phyloP scores from a whole-genome alignment of 2,113 vertebrate species.

The Oceanodroma tethys region DNA sequence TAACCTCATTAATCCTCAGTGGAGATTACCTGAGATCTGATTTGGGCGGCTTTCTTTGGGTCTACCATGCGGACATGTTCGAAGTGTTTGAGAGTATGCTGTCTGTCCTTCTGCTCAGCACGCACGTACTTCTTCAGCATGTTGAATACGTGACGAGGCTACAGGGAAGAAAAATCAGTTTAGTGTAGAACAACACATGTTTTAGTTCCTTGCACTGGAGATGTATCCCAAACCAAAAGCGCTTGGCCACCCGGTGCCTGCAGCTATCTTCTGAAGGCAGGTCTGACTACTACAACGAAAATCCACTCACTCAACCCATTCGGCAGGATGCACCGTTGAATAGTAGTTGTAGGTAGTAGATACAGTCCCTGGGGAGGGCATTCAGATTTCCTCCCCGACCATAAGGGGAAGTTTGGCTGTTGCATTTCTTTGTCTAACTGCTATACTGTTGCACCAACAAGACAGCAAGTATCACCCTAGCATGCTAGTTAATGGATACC shows the following conservation, averaged over 20 bases:
- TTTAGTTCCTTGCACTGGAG: not conserved
- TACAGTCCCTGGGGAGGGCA: not conserved
- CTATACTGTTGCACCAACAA: not conserved
- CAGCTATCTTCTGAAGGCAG: not conserved
- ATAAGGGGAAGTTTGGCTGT: not conserved
- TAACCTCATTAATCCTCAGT: rapidly evolving
- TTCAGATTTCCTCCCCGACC: not conserved
- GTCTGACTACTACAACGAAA: not conserved
- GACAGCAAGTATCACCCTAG: not conserved
- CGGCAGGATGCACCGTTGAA: not conserved
- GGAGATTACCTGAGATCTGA: slow-evolving; percentile 88
- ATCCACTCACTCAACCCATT: not conserved
- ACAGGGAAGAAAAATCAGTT: not conserved
- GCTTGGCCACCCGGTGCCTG: not conserved
- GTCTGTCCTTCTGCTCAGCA: slow-evolving; percentile 95
- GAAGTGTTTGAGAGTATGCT: slow-evolving; percentile 96
- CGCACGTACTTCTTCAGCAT: slow-evolving; percentile 97
- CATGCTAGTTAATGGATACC: not conserved
- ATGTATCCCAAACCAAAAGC: not conserved
- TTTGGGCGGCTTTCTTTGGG: slow-evolving; percentile 97
- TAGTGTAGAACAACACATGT: not conserved
- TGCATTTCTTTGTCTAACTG: not conserved
- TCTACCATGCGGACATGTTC: slow-evolving; percentile 98
- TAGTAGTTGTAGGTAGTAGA: not conserved
- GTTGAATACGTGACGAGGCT: slow-evolving; percentile 96